phyloP scores from a whole-genome alignment of 1,140 invertebrate species.

The Magallana angulata region DNA sequence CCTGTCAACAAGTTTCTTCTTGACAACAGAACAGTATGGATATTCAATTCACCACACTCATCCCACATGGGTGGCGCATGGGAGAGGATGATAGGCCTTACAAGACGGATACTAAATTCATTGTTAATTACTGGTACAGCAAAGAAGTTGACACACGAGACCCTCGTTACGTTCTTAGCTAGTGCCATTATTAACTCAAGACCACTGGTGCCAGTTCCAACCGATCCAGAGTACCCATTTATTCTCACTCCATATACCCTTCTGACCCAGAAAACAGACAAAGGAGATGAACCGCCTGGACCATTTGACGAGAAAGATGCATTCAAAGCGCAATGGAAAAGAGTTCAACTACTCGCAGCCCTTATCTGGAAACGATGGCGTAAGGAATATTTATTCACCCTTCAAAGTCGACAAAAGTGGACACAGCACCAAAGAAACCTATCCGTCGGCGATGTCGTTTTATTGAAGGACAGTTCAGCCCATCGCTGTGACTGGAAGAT shows the following conservation, averaged over 20 bases:
- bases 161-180: constrained; percentile 33
- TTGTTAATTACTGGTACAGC: constrained; percentile 26
- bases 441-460: constrained; percentile 48
- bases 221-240: constrained; percentile 31
- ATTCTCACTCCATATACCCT: constrained; percentile 31
- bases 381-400: constrained; percentile 40
- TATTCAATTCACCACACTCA: constrained; percentile 44
- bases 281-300: not conserved
- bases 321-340: constrained; percentile 43
- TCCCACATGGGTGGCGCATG: constrained; percentile 49
- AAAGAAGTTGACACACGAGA: constrained; percentile 21
- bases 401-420: constrained; percentile 56
- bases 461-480: constrained; percentile 36
- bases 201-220: constrained; percentile 23
- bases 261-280: constrained; percentile 31
- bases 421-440: constrained; percentile 26
- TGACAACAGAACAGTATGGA: constrained; percentile 4
- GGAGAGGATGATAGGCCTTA: constrained; percentile 55
- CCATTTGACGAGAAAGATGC: constrained; percentile 25
- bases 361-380: constrained; percentile 58
- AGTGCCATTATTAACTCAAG: constrained; percentile 35
- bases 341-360: constrained; percentile 43
- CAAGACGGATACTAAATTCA: constrained; percentile 41
- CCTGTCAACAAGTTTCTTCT: constrained; percentile 35
- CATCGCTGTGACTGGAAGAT: constrained; percentile 45